Conservation (phyloP, 2,797 vertebrate genomes). For the Hybognathus amarus region DNA sequence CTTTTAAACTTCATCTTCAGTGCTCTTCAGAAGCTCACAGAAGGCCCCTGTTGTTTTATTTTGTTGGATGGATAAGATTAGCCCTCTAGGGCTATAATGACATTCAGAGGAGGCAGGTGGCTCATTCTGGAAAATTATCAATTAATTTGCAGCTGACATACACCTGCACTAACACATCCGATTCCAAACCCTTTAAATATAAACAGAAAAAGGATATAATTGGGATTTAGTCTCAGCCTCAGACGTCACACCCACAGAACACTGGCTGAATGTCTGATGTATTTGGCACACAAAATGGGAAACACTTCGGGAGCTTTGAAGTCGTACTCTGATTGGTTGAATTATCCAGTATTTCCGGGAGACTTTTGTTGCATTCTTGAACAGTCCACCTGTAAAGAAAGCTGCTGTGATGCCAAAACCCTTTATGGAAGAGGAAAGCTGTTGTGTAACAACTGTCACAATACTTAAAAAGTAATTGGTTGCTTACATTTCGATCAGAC, state of each 20-base stretch:
- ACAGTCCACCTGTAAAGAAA: background rate
- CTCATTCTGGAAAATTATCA: slow-evolving; percentile 32
- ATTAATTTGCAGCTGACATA: slow-evolving; percentile 44
- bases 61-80: slow-evolving; percentile 10
- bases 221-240: background rate
- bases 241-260: background rate
- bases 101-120: slow-evolving; percentile 23
- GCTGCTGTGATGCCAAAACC: background rate
- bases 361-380: background rate
- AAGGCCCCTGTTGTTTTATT: slow-evolving; percentile 9
- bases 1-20: slow-evolving; percentile 12
- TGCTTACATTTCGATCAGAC: background rate
- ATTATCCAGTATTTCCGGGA: background rate
- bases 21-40: slow-evolving; percentile 25
- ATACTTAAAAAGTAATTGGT: background rate
- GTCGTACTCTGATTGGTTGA: background rate
- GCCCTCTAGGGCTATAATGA: slow-evolving; percentile 17
- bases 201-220: background rate
- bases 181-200: slow-evolving; percentile 2
- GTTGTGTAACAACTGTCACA: too few relatives aligned
- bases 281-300: background rate
- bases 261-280: background rate
- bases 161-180: slow-evolving; percentile 32
- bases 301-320: background rate
- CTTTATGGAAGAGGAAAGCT: background rate